A percentile compares a stretch with the other conserved stretches of the same genome.
Evolutionary conservation across 2,888 invertebrate species (phyloP).

Genomic region (Sarcophaga caerulescens): DNA sequence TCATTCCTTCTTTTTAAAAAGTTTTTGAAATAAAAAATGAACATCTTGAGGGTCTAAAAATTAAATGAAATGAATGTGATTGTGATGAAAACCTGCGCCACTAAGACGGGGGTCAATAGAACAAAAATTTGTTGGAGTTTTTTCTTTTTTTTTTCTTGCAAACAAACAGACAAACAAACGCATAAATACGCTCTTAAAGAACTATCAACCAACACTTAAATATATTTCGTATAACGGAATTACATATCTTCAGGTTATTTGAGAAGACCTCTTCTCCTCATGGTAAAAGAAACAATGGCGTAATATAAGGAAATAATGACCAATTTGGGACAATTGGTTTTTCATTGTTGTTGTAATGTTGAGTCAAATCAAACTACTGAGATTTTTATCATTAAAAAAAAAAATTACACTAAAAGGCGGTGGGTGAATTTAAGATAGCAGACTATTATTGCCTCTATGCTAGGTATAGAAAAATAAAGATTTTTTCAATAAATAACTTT

Average conservation of each 20-base stretch:
- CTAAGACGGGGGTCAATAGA: constrained; percentile 63
- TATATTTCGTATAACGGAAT: background rate
- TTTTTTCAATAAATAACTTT: too few relatives aligned
- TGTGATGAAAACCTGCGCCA: constrained; percentile 65
- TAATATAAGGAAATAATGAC: background rate
- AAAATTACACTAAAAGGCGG: too few relatives aligned
- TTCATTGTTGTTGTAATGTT: background rate
- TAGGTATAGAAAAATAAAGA: too few relatives aligned
- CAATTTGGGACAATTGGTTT: too few relatives aligned
- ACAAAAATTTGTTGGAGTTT: constrained; percentile 35
- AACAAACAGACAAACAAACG: constrained; percentile 31
- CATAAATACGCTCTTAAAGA: background rate
- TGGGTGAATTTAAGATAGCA: too few relatives aligned
- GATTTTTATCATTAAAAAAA: background rate
- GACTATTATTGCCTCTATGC: too few relatives aligned
- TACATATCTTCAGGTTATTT: constrained; percentile 42
- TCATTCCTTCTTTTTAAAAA: background rate
- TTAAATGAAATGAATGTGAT: background rate
- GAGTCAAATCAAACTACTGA: background rate
- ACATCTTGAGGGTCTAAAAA: constrained; percentile 25
- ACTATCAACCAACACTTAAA: background rate
- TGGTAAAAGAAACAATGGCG: background rate
- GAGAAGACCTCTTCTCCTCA: background rate
- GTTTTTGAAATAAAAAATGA: constrained; percentile 40
- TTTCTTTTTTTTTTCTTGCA: background rate